phyloP scores from a whole-genome alignment of 2,797 vertebrate genomes.

The Centropyge bicolor region DNA sequence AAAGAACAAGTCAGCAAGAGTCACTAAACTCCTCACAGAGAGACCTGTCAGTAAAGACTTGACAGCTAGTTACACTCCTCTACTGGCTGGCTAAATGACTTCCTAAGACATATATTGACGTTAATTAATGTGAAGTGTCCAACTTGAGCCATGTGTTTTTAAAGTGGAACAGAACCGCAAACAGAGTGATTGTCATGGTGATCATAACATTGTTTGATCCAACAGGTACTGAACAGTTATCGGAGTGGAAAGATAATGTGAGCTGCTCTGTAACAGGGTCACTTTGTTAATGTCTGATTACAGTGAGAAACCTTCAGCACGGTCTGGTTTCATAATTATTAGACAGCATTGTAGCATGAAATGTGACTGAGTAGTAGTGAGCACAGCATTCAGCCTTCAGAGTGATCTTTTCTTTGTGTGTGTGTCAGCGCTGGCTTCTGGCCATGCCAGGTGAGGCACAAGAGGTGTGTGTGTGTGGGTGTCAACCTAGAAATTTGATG shows the following conservation, averaged over 20 bases:
- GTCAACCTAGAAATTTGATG: slow-evolving; percentile 79
- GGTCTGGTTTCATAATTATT: slow-evolving; percentile 66
- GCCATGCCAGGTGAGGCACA: slow-evolving; percentile 73
- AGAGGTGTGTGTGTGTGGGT: slow-evolving; percentile 55
- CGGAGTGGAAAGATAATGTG: slow-evolving; percentile 25
- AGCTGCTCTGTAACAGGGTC: slow-evolving; percentile 28
- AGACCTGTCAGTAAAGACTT: slow-evolving; percentile 45
- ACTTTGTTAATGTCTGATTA: slow-evolving; percentile 43
- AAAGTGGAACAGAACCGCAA: slow-evolving; percentile 38
- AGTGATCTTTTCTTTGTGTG: slow-evolving; percentile 55
- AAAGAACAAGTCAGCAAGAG: slow-evolving; percentile 65
- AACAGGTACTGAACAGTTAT: slow-evolving; percentile 44
- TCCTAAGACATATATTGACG: slow-evolving; percentile 43
- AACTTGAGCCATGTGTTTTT: slow-evolving; percentile 34
- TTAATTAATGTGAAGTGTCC: slow-evolving; percentile 59
- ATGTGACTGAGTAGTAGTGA: slow-evolving; percentile 50
- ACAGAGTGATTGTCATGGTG: slow-evolving; percentile 18
- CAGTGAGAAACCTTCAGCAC: slow-evolving; percentile 44
- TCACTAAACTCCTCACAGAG: slow-evolving; percentile 46
- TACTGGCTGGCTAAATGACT: slow-evolving; percentile 36
- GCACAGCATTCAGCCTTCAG: slow-evolving; percentile 38
- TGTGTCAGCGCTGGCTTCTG: slow-evolving; percentile 49
- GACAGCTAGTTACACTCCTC: slow-evolving; percentile 33
- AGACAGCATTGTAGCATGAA: slow-evolving; percentile 49
- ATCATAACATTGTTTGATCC: slow-evolving; percentile 28